Evolutionary conservation across 2,113 vertebrate species (phyloP).

Genomic region (Rhineura floridana): DNA sequence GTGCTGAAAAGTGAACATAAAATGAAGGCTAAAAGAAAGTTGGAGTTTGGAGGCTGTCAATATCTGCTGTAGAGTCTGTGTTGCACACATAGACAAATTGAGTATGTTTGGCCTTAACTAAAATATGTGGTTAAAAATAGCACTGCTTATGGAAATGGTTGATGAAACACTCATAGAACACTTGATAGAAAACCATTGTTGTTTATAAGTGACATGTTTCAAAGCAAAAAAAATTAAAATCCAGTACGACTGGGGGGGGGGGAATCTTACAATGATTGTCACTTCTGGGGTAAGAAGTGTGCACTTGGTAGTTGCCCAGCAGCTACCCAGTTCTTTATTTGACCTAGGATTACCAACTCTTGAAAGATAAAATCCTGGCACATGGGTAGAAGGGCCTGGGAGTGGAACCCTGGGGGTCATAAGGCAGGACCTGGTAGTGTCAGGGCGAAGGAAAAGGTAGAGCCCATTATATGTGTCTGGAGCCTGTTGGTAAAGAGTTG

Average conservation of each 20-base stretch:
- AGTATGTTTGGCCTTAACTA: background rate
- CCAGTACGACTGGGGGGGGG: background rate
- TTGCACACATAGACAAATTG: background rate
- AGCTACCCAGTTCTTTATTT: background rate
- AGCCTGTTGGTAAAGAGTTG: background rate
- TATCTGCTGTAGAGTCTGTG: background rate
- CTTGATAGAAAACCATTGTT: background rate
- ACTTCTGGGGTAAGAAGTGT: background rate
- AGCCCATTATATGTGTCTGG: background rate
- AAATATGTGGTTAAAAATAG: background rate
- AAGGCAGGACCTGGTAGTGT: background rate
- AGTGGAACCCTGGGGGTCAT: background rate
- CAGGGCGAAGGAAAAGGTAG: background rate
- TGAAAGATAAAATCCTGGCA: background rate
- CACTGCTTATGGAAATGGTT: background rate
- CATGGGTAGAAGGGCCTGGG: background rate
- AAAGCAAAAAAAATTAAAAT: background rate
- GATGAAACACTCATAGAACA: background rate
- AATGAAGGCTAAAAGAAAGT: background rate
- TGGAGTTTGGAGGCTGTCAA: background rate
- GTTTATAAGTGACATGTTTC: constrained; percentile 1
- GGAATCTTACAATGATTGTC: background rate
- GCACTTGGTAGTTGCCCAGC: background rate
- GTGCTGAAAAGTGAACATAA: background rate
- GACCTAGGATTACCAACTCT: background rate